Evolutionary conservation across 2,113 vertebrate genomes (phyloP), one percentile per base, ranked within the genome.

Genomic region (Hyla sarda): DNA sequence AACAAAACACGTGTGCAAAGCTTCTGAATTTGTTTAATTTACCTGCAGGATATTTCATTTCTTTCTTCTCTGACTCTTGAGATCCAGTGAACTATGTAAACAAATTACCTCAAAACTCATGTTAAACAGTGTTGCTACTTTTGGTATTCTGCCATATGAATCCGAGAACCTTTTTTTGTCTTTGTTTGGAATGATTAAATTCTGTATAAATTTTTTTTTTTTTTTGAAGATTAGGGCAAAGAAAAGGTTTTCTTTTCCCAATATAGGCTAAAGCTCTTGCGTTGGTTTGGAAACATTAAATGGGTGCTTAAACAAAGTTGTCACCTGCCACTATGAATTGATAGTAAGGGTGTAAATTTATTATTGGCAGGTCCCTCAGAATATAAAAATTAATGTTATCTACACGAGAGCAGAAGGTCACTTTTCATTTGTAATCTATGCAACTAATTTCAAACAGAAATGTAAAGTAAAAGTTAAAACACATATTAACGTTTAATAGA

Each of bases 31-130:
- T 13, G 82, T 80, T 65, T 52, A 21, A 72, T 83, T 82, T 82
- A 30, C 89, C 88, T 90, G 58, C 91, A 91, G 90, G 88, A 89
- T 67, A 89, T 90, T 79, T 65, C 19, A 28, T 25, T 48, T 50
- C 30, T 60, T 74, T 34, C 14, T 4, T 65, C 45, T 76, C 72
- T 76, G 73, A 84, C 54, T 83, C 65, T 88, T 93, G 91, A 91
- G 91, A 92, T 96, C 94, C 95, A 95, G 94, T 90, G 94, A 90
- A 93, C 95, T 45, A 93, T 94, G 95, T 93, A 92, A 96, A 96
- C 95, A 92, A 93, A 89, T 97, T 96, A 96, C 96, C 96, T 97
- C 96, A 96, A 94, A 95, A 89, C 91, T 95, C 91, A 89, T 88
- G 92, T 94, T 92, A 93, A 95, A 93, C 92, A 93, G 91, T 92